Evolutionary conservation across 2,888 invertebrate species (phyloP).

Genomic region (Neoaliturus tenellus): DNA sequence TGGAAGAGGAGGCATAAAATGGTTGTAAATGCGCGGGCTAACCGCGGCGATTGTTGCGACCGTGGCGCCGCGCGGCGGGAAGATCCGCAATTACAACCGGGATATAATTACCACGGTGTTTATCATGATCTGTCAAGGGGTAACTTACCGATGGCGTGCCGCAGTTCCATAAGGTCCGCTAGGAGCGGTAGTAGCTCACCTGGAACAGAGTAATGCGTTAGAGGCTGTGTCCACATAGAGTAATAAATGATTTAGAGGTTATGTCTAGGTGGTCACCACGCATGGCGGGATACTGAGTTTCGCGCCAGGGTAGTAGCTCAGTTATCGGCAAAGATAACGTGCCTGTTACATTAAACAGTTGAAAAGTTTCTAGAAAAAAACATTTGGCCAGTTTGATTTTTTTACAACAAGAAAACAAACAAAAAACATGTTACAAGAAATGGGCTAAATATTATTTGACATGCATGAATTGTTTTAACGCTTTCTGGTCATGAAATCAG

Average conservation of each 20-base stretch:
- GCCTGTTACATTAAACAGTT: too few relatives aligned
- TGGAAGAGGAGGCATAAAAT: neutral
- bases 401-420: too few relatives aligned
- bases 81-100: constrained; percentile 20
- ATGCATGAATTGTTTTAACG: too few relatives aligned
- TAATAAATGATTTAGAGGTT: neutral
- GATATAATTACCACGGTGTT: neutral
- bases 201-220: constrained; percentile 14
- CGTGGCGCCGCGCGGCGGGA: constrained; percentile 21
- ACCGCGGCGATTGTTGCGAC: constrained; percentile 13
- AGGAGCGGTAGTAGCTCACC: constrained; percentile 33
- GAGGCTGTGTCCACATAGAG: neutral
- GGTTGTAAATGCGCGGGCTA: constrained; percentile 1
- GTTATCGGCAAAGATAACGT: too few relatives aligned
- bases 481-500: too few relatives aligned
- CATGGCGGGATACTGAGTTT: too few relatives aligned
- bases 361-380: too few relatives aligned
- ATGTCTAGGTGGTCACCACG: neutral
- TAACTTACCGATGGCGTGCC: constrained; percentile 37
- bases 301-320: too few relatives aligned
- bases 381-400: too few relatives aligned
- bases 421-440: too few relatives aligned
- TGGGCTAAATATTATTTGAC: too few relatives aligned
- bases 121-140: constrained; percentile 46
- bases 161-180: neutral